A percentile compares a stretch with the other conserved stretches of the same genome.
Conservation (phyloP, 2,113 vertebrate species). For the Papio anubis region DNA sequence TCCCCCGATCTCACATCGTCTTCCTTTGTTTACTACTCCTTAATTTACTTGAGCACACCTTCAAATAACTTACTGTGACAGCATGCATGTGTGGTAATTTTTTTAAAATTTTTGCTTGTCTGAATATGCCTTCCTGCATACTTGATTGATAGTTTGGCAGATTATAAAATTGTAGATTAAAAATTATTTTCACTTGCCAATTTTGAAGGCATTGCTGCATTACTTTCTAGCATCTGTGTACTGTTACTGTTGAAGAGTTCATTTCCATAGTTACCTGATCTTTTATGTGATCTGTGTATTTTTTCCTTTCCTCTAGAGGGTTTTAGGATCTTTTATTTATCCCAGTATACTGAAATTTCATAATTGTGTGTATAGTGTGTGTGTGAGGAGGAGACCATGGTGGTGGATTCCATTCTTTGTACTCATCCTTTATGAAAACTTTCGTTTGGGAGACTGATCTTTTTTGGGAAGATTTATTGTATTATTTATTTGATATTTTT, state of each 20-base stretch:
- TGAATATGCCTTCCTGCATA: background rate
- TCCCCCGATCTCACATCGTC: background rate
- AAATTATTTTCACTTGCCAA: background rate
- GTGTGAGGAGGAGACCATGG: no score
- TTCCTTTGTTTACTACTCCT: background rate
- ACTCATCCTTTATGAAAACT: background rate
- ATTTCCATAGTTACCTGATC: background rate
- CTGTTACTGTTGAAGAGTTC: background rate
- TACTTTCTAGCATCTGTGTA: background rate
- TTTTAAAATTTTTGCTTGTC: background rate
- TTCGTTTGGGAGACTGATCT: background rate
- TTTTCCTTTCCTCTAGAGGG: background rate
- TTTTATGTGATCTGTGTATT: background rate
- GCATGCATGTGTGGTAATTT: background rate
- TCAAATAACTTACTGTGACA: background rate
- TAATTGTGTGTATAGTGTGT: background rate
- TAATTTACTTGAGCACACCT: background rate
- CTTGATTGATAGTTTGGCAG: background rate
- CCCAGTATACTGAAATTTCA: background rate
- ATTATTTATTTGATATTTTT: constrained; percentile 3
- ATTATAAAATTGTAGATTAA: background rate
- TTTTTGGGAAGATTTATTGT: background rate
- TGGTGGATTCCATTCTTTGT: background rate
- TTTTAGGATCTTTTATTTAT: background rate
- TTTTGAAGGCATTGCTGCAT: background rate